A percentile compares a stretch with the other conserved stretches of the same genome.
Conservation (phyloP, 2,113 vertebrate species). For the Channa maculata region DNA sequence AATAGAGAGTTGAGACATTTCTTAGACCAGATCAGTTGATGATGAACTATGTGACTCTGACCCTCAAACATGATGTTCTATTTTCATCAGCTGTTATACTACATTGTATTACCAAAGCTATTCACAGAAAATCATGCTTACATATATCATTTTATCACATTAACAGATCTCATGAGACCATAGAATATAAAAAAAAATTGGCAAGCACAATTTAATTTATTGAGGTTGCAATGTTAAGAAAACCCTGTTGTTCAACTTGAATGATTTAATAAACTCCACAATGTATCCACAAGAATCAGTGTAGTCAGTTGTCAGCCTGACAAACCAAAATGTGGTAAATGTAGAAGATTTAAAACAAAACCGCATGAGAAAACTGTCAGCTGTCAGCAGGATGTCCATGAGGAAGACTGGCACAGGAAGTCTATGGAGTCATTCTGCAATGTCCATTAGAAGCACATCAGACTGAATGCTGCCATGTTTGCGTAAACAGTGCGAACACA, state of each 20-base stretch:
- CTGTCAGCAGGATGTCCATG: slow-evolving; percentile 42
- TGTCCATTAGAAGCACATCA: slow-evolving; percentile 59
- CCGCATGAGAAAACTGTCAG: slow-evolving; percentile 10
- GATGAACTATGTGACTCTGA: slow-evolving; percentile 32
- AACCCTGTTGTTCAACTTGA: neutral
- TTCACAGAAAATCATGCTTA: slow-evolving; percentile 1
- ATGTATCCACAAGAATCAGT: neutral
- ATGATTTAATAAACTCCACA: neutral
- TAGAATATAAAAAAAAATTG: neutral
- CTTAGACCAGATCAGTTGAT: slow-evolving; percentile 50
- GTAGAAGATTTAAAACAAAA: slow-evolving; percentile 4
- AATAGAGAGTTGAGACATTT: slow-evolving; percentile 46
- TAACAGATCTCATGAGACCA: neutral
- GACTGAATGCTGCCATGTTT: slow-evolving; percentile 52
- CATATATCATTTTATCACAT: neutral
- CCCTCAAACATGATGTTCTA: slow-evolving; percentile 23
- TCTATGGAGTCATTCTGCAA: slow-evolving; percentile 49
- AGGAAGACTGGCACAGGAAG: slow-evolving; percentile 33
- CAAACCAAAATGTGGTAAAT: neutral
- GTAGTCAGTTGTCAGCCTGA: neutral
- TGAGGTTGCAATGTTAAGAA: neutral
- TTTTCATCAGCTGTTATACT: slow-evolving; percentile 18
- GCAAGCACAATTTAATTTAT: neutral
- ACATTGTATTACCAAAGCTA: slow-evolving; percentile 1
- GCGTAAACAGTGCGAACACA: slow-evolving; percentile 58